Percentiles rank a stretch among this genome's conserved stretches.
Evolutionary conservation across 1,140 invertebrate species (phyloP).

Genomic region (Oryzaephilus surinamensis): DNA sequence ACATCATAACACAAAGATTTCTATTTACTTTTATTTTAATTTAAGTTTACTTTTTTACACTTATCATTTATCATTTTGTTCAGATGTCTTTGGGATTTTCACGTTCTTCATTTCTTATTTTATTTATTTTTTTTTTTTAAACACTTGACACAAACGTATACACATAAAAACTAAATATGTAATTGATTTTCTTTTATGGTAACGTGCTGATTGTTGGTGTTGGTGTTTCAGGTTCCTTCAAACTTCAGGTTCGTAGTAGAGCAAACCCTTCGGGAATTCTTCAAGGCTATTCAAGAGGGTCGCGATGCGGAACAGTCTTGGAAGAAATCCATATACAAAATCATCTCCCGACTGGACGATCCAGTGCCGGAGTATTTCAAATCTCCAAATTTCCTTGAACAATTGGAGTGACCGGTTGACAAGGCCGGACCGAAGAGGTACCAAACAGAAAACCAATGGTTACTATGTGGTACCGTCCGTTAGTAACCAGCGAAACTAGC

Average conservation of each 20-base stretch:
- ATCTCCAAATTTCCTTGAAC: conserved; percentile 96
- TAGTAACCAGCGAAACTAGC: conserved; percentile 12
- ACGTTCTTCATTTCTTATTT: conserved; percentile 10
- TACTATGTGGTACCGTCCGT: conserved; percentile 13
- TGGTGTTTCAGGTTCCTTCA: conserved; percentile 85
- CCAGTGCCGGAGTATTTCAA: conserved; percentile 99
- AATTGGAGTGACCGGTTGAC: conserved; percentile 72
- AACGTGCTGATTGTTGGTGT: no score
- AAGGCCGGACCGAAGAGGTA: conserved; percentile 17
- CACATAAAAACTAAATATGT: no score
- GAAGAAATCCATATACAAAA: conserved; percentile 99
- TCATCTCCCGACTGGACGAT: conserved; percentile 97
- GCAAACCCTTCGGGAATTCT: conserved; percentile 96
- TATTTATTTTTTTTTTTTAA: no score
- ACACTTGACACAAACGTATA: no score
- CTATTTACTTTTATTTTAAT: no score
- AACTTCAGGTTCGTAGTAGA: conserved; percentile 95
- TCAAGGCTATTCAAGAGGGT: conserved; percentile 89
- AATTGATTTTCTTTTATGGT: no score
- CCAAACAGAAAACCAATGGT: conserved; percentile 15
- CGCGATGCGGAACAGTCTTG: conserved; percentile 98
- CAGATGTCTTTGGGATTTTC: conserved; percentile 18
- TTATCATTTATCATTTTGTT: no score
- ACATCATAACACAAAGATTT: no score
- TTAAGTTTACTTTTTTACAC: no score